Percentiles rank a stretch among this genome's conserved stretches.
These are phyloP conservation scores for Uropsilus gracilis DNA, from an alignment of 2,113 vertebrate species.

Conservation along the genomic window DNA sequence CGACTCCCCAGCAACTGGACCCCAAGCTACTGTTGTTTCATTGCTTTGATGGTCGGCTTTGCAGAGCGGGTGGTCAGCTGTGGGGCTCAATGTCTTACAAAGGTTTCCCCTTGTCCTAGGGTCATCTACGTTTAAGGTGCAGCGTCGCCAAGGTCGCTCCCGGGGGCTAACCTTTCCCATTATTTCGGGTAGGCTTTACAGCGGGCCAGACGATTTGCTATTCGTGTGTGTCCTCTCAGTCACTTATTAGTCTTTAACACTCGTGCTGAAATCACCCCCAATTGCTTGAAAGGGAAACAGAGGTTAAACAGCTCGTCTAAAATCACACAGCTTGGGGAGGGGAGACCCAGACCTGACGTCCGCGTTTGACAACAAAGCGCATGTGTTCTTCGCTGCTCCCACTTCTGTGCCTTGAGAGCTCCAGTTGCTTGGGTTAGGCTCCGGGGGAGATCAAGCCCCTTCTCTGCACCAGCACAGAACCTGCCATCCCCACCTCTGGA, in stretches of 20 bases:
- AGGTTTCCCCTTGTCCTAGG: background rate
- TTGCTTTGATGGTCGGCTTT: background rate
- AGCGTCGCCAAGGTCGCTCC: background rate
- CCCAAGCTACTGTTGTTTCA: background rate
- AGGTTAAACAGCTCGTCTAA: background rate
- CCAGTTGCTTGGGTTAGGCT: background rate
- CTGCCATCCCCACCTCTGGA: background rate
- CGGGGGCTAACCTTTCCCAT: background rate
- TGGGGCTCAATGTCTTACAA: background rate
- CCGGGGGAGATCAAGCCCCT: background rate
- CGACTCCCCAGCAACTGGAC: background rate
- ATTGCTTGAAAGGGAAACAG: conserved; percentile 7
- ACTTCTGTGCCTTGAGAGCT: background rate
- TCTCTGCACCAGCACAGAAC: background rate
- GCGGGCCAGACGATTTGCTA: background rate
- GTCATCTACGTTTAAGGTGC: background rate
- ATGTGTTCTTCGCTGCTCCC: background rate
- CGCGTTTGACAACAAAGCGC: background rate
- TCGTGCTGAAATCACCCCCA: conserved; percentile 18
- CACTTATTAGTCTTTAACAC: background rate
- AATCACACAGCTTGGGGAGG: background rate
- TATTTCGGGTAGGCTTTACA: background rate
- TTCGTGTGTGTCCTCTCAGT: background rate
- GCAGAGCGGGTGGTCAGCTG: background rate
- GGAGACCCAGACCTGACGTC: background rate